Evolutionary conservation across 2,113 vertebrate genomes (phyloP), one percentile per base, ranked within the genome.

Genomic region (Amphiprion ocellaris): DNA sequence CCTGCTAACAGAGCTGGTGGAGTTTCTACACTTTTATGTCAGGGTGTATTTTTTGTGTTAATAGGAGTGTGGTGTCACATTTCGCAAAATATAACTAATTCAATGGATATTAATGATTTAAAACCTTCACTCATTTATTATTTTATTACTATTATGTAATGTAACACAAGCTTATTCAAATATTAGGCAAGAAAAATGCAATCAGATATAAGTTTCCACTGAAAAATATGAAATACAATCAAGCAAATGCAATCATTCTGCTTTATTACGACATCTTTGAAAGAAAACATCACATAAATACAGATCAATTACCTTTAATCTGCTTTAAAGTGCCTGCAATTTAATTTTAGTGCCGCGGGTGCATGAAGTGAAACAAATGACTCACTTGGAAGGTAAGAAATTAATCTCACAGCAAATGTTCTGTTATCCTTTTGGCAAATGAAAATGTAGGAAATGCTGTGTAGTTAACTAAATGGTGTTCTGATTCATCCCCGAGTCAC

Each of bases 191-290:
- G 44, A 77, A 49, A 67, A 67, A 47, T n/a, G 19, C 56, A 60
- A 74, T 55, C 33, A 30, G n/a, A 15, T 74, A 66, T 75, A 17
- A 23, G 39, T 77, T 76, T 83, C 46, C 39, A 39, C 9, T 44
- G 11, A 11, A 61, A 24, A 46, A 15, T 2, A 0, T 24, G 19
- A 65, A 65, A 74, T 67, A 14, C 28, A 69, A 81, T 76, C 7
- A n/a, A 28, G 24, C 62, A 28, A 76, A 83, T 74, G 37, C 39
- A 67, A 86, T 90, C 75, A 74, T 60, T 41, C 3, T 21, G 23
- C 55, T 52, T 49, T 41, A 64, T 65, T 44, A 30, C 55, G 4
- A 28, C 21, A 49, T 9, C 19, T 58, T 55, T 23, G 15, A 30
- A 10, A 24, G 4, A 46, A 52, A 55, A 79, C 55, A 10, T 41